Percentiles rank a stretch among this genome's conserved stretches.
These are phyloP conservation scores for Panorpa germanica DNA, from an alignment of 2,888 invertebrate genomes.

Conservation along the genomic window DNA sequence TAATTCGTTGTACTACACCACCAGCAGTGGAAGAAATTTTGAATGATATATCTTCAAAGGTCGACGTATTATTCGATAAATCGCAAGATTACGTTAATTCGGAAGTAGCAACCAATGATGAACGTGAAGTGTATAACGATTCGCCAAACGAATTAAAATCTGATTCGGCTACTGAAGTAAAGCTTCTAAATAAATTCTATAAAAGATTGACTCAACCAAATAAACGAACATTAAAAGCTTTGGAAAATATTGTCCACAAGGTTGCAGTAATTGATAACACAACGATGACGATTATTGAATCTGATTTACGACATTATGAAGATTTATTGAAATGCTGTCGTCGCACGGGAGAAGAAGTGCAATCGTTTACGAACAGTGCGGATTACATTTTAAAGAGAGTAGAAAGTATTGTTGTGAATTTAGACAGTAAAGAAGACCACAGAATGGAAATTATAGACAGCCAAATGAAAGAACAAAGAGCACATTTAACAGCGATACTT, in stretches of 20 bases:
- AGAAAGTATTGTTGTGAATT: slow-evolving; percentile 16
- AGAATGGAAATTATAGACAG: slow-evolving; percentile 10
- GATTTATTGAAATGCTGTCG: slow-evolving; percentile 17
- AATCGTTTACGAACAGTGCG: slow-evolving; percentile 20
- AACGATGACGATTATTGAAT: slow-evolving; percentile 17
- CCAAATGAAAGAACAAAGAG: slow-evolving; percentile 13
- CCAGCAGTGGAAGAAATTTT: slow-evolving; percentile 20
- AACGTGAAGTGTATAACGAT: too few species aligned
- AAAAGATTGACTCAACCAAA: too few species aligned
- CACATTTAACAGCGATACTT: slow-evolving; percentile 12
- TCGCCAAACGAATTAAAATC: too few species aligned
- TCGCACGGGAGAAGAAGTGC: slow-evolving; percentile 17
- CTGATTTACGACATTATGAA: slow-evolving; percentile 21
- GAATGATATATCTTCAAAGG: slow-evolving; percentile 23
- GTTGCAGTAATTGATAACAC: too few species aligned
- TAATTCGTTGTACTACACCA: slow-evolving; percentile 20
- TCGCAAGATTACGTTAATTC: too few species aligned
- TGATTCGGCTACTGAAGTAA: too few species aligned
- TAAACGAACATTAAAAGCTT: too few species aligned
- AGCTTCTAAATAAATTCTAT: too few species aligned
- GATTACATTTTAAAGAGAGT: slow-evolving; percentile 19
- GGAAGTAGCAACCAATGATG: too few species aligned
- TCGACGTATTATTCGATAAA: too few species aligned
- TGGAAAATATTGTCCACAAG: too few species aligned
- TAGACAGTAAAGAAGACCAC: slow-evolving; percentile 15